Evolutionary conservation across 1,140 invertebrate genomes (phyloP).

Genomic region (Drosophila carrolli): DNA sequence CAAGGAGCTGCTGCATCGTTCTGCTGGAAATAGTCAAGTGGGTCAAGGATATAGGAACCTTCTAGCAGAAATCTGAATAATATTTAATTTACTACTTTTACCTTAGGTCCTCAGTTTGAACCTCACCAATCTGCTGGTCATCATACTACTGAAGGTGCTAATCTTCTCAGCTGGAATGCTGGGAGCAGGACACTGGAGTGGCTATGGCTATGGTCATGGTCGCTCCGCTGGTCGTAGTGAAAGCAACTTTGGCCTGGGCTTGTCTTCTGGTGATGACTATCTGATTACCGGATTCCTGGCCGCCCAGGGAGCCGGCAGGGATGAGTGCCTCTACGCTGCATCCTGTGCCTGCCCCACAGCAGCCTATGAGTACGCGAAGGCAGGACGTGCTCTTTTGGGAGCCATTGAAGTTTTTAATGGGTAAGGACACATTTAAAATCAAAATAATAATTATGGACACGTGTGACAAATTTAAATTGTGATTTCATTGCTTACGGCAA

Average conservation of each 20-base stretch:
- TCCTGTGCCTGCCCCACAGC: constrained; percentile 90
- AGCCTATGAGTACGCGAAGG: constrained; percentile 90
- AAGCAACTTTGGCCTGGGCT: constrained; percentile 83
- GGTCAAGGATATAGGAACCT: neutral
- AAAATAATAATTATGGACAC: too few species aligned
- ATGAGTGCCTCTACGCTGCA: constrained; percentile 90
- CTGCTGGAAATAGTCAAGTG: constrained; percentile 88
- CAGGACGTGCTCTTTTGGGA: constrained; percentile 90
- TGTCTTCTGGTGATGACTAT: constrained; percentile 89
- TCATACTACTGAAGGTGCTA: constrained; percentile 92
- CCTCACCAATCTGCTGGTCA: constrained; percentile 91
- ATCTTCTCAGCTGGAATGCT: constrained; percentile 92
- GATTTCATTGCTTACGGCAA: too few species aligned
- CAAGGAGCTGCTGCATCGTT: constrained; percentile 88
- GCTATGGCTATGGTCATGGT: constrained; percentile 85
- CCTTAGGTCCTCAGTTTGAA: constrained; percentile 90
- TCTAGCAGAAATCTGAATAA: constrained; percentile 1
- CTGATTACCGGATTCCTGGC: constrained; percentile 89
- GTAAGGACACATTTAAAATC: constrained; percentile 84
- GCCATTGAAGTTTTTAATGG: constrained; percentile 89
- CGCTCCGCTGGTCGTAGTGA: constrained; percentile 79
- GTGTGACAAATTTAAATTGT: too few species aligned
- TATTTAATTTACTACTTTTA: neutral
- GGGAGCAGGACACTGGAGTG: constrained; percentile 88
- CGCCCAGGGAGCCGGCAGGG: constrained; percentile 87